phyloP scores from a whole-genome alignment of 2,797 vertebrate genomes.

The Gorsachius magnificus region DNA sequence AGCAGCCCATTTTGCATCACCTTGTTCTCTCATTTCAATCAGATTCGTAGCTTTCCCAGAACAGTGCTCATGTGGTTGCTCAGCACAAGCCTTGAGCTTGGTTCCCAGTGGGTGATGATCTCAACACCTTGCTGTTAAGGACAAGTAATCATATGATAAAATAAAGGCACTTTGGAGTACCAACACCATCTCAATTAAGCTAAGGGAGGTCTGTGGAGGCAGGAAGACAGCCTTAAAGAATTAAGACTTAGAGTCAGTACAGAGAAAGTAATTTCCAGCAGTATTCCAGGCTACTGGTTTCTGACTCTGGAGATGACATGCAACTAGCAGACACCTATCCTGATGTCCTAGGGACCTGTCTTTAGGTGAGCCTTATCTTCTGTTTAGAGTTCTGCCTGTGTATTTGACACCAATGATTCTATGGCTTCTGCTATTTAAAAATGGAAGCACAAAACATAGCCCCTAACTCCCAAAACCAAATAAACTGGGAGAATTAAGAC shows the following conservation, averaged over 20 bases:
- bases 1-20: not conserved
- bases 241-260: too few species aligned
- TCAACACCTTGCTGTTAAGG: not conserved
- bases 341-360: not conserved
- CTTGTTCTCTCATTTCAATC: not conserved
- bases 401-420: not conserved
- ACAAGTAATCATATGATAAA: not conserved
- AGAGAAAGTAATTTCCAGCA: not conserved
- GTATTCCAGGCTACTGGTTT: not conserved
- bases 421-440: not conserved
- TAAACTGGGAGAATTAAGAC: not conserved
- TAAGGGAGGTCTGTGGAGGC: fast-evolving
- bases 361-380: not conserved
- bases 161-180: not conserved
- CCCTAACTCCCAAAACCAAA: fast-evolving
- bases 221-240: not conserved
- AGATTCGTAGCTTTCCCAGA: not conserved
- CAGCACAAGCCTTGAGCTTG: not conserved
- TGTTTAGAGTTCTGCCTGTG: not conserved
- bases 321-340: not conserved
- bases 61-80: not conserved
- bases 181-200: not conserved
- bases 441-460: not conserved
- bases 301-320: not conserved
- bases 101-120: not conserved